Percentiles rank a stretch among this genome's conserved stretches.
Conservation (phyloP, 2,113 vertebrate species). For the Blennius ocellaris region DNA sequence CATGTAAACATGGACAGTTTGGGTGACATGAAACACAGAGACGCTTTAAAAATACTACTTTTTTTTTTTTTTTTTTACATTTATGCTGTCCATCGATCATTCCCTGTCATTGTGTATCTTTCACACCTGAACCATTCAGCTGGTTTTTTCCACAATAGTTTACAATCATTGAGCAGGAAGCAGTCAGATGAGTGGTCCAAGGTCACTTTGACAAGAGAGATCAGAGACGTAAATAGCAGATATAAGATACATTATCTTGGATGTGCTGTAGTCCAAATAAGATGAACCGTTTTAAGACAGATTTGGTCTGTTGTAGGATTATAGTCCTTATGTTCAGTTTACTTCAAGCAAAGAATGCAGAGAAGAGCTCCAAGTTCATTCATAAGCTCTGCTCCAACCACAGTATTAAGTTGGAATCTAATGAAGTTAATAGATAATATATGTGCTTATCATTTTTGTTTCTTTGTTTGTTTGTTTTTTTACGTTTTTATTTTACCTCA, state of each 20-base stretch:
- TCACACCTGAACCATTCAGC: constrained; percentile 19
- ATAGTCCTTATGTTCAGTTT: background rate
- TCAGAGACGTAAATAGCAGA: constrained; percentile 8
- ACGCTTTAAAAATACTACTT: background rate
- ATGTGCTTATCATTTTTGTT: constrained; percentile 29
- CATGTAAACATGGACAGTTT: constrained; percentile 4
- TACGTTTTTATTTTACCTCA: too few relatives aligned
- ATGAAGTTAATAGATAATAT: background rate
- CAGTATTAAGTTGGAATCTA: background rate
- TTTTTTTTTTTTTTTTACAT: background rate
- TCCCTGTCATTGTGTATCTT: background rate
- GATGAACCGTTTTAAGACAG: constrained; percentile 6
- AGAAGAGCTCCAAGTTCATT: background rate
- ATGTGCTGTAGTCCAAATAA: background rate
- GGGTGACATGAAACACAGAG: background rate
- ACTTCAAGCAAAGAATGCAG: background rate
- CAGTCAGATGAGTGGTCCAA: constrained; percentile 39
- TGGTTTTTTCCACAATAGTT: background rate
- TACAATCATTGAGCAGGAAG: constrained; percentile 24
- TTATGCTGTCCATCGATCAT: background rate
- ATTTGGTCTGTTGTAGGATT: background rate
- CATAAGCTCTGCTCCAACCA: background rate
- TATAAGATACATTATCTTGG: constrained; percentile 10
- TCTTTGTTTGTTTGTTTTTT: background rate
- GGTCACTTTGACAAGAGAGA: constrained; percentile 30